Evolutionary conservation across 1,140 invertebrate genomes (phyloP), one percentile per base, ranked within the genome.

Genomic region (Lineus longissimus): DNA sequence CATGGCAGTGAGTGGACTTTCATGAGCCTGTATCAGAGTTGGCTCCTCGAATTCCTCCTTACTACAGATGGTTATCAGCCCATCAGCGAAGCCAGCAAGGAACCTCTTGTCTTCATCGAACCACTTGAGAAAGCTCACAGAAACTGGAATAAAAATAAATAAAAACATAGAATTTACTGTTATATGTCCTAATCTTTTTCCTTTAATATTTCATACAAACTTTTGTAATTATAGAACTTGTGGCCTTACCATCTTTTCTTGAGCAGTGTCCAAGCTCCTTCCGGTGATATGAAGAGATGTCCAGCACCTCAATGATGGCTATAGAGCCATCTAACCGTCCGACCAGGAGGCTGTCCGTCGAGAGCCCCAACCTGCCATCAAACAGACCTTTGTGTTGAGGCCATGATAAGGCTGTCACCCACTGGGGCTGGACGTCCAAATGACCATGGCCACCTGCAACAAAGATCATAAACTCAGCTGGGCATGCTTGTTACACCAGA

Each of bases 11-110:
- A 86, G 74, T 7, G 73, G 65, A 22, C 74, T 78, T 80, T 85
- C 78, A 71, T 86, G 84, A 17, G 83, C 85, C 63, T 82, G 80
- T 11, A 83, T 71, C 7, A 79, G 78, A 43, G 81, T 66, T 23
- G 81, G 80, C 2, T 76, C 72, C 41, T 76, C 72, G 65, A 81
- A 77, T 15, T 76, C 70, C 59, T 81, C 73, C 41, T 75, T 75
- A 29, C 70, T 73, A 59, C 83, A 84, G 40, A 87, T 70, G 63
- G 82, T 84, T 6, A 87, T 69, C 9, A 82, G 76, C n/a, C 87
- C 87, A 80, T 86, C 85, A 63, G 80, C 76, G 73, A 82, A 87
- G 11, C 80, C 85, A 7, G 87, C 80, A 25, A 83, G 84, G 81
- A 86, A 86, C 43, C 81, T 76, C 59, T 81, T 78, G 17, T 86